These are phyloP conservation scores for Turritopsis dohrnii DNA, from an alignment of 30 jellyfish, hydroid and myxozoan genomes.

Conservation along the genomic window DNA sequence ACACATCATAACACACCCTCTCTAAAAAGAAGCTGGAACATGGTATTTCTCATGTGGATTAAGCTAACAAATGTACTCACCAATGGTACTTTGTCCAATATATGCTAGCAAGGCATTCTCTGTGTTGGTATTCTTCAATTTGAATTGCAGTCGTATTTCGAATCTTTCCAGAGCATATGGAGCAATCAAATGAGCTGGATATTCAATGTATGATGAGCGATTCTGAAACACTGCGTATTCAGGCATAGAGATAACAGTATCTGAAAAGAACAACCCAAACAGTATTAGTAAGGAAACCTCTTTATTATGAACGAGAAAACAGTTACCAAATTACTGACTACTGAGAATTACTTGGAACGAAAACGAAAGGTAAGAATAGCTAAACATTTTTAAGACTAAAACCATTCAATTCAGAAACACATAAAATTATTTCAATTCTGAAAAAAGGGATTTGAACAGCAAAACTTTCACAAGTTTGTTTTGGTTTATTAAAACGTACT, in stretches of 20 bases:
- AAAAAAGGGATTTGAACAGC: too few species aligned
- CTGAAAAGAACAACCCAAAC: background rate
- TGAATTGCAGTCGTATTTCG: conserved; percentile 65
- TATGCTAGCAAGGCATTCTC: conserved; percentile 52
- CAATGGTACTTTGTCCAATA: conserved; percentile 73
- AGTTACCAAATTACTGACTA: too few species aligned
- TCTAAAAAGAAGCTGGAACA: too few species aligned
- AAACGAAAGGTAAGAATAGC: too few species aligned
- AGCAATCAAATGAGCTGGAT: conserved; percentile 57
- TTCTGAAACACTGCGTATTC: conserved; percentile 38
- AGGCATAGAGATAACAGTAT: conserved; percentile 29
- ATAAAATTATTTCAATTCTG: too few species aligned
- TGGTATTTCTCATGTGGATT: too few species aligned
- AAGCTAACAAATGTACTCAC: conserved; percentile 37
- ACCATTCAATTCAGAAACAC: too few species aligned
- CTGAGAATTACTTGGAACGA: too few species aligned
- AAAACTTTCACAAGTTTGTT: background rate
- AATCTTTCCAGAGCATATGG: conserved; percentile 57
- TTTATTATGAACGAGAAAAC: background rate
- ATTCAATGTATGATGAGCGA: conserved; percentile 67
- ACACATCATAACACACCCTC: too few species aligned
- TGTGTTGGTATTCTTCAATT: conserved; percentile 25
- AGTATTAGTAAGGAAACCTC: background rate
- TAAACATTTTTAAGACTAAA: too few species aligned
- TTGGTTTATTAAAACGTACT: too few species aligned